Percentiles rank a stretch among this genome's conserved stretches.
Conservation (phyloP, 2,888 invertebrate genomes). For the Fabriciana adippe region DNA sequence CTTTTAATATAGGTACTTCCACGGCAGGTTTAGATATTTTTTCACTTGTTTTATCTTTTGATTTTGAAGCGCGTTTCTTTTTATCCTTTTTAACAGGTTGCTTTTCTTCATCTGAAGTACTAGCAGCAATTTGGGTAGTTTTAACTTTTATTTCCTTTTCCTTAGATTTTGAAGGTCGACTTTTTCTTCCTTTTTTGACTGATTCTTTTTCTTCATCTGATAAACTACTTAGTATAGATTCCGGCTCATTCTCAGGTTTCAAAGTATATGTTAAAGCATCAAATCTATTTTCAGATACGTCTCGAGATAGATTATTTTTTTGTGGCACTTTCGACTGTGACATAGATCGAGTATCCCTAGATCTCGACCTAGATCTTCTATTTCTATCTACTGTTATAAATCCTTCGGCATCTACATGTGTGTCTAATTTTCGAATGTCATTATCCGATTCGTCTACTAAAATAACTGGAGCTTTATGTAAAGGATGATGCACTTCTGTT, state of each 20-base stretch:
- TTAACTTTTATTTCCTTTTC: constrained; percentile 64
- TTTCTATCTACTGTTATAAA: constrained; percentile 76
- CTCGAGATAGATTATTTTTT: constrained; percentile 50
- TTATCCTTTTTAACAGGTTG: constrained; percentile 61
- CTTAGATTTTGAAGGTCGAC: constrained; percentile 66
- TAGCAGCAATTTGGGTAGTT: constrained; percentile 42
- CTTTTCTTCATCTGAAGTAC: constrained; percentile 58
- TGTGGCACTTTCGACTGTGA: constrained; percentile 52
- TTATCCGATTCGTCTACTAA: constrained; percentile 63
- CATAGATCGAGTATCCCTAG: constrained; percentile 69
- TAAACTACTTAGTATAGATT: constrained; percentile 44
- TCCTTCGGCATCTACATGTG: constrained; percentile 68
- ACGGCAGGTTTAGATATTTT: constrained; percentile 36
- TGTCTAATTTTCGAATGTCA: constrained; percentile 53
- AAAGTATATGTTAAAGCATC: constrained; percentile 58
- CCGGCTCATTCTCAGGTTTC: constrained; percentile 50
- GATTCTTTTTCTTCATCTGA: constrained; percentile 51
- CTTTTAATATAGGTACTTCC: constrained; percentile 30
- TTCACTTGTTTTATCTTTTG: constrained; percentile 49
- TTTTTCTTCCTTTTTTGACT: constrained; percentile 55
- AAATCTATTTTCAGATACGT: constrained; percentile 66
- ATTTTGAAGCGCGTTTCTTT: constrained; percentile 58
- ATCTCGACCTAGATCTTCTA: constrained; percentile 80
- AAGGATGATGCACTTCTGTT: constrained; percentile 43
- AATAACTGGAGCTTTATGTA: constrained; percentile 60